A percentile compares a stretch with the other conserved stretches of the same genome.
These are phyloP conservation scores for Camponotus fellah DNA, from an alignment of 2,888 invertebrate genomes.

Conservation along the genomic window DNA sequence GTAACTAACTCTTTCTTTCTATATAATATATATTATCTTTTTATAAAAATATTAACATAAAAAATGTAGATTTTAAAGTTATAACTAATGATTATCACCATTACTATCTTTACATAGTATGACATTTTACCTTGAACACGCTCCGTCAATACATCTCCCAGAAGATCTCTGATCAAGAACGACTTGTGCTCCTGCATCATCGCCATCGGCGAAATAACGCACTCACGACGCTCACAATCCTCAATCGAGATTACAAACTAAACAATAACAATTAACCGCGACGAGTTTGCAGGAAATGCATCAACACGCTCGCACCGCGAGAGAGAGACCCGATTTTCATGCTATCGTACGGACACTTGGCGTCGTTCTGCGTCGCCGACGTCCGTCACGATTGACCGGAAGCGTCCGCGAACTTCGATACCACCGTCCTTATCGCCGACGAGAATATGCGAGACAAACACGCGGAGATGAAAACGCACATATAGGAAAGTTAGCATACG, in stretches of 20 bases:
- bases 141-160: constrained; percentile 91
- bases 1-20: no score
- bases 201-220: neutral
- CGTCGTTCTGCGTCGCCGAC: constrained; percentile 75
- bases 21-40: neutral
- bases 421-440: constrained; percentile 44
- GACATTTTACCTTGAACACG: constrained; percentile 86
- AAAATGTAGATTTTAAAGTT: neutral
- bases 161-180: constrained; percentile 93
- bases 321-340: constrained; percentile 65
- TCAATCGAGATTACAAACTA: neutral
- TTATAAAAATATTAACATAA: neutral
- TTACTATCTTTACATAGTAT: neutral
- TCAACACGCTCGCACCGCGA: constrained; percentile 29
- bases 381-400: constrained; percentile 64
- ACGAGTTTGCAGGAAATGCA: neutral
- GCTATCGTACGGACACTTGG: constrained; percentile 74
- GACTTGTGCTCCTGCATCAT: constrained; percentile 89
- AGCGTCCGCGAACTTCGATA: constrained; percentile 33
- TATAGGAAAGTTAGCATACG: constrained; percentile 57
- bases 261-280: neutral
- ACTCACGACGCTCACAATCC: neutral
- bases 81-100: neutral
- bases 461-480: constrained; percentile 47
- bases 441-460: constrained; percentile 52